phyloP scores from a whole-genome alignment of 2,797 vertebrate species.

The Hemitrygon akajei region DNA sequence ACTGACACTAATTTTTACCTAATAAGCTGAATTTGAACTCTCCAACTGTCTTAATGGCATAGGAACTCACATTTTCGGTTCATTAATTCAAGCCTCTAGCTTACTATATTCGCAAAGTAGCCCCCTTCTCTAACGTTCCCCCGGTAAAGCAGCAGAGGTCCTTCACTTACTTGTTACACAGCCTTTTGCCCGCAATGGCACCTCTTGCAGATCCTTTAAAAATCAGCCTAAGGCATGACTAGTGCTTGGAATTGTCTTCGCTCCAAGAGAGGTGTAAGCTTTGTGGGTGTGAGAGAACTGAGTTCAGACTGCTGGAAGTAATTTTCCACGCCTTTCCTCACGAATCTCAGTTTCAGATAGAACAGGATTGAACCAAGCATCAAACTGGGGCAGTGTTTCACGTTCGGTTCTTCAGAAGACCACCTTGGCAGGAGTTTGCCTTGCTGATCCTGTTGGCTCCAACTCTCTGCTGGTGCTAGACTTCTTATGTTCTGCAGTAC shows the following conservation, averaged over 20 bases:
- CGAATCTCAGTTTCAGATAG: background rate
- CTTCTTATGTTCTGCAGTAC: background rate
- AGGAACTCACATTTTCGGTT: too few species aligned
- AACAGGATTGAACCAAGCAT: background rate
- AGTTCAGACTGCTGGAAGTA: background rate
- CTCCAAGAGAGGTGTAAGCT: background rate
- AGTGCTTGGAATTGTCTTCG: background rate
- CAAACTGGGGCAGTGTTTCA: background rate
- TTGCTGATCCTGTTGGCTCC: background rate
- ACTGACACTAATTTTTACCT: too few species aligned
- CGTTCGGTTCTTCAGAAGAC: background rate
- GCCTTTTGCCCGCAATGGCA: too few species aligned
- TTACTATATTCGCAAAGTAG: too few species aligned
- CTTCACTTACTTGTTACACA: background rate
- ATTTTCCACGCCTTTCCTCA: background rate
- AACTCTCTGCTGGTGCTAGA: background rate
- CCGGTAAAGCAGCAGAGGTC: too few species aligned
- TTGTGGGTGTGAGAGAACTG: background rate
- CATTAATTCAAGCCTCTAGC: too few species aligned
- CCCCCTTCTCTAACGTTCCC: too few species aligned
- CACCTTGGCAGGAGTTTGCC: too few species aligned
- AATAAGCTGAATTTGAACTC: too few species aligned
- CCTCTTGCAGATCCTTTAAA: background rate
- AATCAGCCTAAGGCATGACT: background rate
- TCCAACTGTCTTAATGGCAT: too few species aligned